Percentiles rank a stretch among this genome's conserved stretches.
phyloP scores from a whole-genome alignment of 2,797 vertebrate species.

The Okamejei kenojei region DNA sequence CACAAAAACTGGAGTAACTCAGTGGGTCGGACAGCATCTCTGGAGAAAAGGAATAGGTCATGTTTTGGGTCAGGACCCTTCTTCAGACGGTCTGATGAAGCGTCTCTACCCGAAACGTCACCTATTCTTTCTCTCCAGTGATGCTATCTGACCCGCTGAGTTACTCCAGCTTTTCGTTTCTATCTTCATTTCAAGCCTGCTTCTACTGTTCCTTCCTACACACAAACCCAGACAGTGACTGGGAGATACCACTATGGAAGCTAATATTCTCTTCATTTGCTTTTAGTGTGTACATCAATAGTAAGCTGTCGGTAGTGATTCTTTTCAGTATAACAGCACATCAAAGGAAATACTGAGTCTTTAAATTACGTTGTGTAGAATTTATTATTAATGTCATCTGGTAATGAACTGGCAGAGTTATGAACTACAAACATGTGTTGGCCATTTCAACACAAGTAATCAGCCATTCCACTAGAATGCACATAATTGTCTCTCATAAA shows the following conservation, averaged over 20 bases:
- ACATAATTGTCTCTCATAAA: not conserved
- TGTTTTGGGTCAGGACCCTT: no score
- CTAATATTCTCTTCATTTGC: not conserved
- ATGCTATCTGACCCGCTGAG: no score
- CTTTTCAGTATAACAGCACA: not conserved
- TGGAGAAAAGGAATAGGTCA: no score
- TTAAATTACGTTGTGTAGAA: not conserved
- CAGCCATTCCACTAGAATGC: not conserved
- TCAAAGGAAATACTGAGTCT: not conserved
- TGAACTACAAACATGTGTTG: not conserved
- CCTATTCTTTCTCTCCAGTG: no score
- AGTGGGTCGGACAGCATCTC: no score
- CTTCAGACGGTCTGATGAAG: no score
- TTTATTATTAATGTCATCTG: not conserved
- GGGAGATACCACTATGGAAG: not conserved
- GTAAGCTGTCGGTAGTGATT: not conserved
- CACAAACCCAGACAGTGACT: not conserved
- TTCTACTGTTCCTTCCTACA: no score
- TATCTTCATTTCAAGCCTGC: no score
- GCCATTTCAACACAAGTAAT: not conserved
- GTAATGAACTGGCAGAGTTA: not conserved
- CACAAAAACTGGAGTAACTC: no score
- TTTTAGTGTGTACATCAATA: not conserved
- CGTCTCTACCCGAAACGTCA: no score
- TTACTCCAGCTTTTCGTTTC: no score